Evolutionary conservation across 1,140 invertebrate species (phyloP), one percentile per base, ranked within the genome.

Genomic region (Diploscapter pachys): DNA sequence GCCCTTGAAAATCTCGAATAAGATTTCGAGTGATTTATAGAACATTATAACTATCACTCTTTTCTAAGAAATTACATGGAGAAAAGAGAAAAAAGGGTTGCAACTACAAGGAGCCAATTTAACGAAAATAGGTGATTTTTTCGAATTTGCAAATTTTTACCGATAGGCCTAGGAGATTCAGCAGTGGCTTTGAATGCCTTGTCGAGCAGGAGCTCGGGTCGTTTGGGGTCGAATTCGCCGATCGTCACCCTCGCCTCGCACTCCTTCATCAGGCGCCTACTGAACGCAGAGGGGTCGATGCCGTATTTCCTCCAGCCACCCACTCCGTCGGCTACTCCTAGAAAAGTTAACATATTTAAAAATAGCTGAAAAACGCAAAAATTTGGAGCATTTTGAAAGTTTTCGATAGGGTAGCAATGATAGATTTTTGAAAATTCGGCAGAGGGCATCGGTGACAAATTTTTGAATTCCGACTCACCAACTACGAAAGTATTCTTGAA

Each of bases 251-350:
- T 89, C 80, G 93, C 90, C 88, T 96, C 93, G 86, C 95, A 97
- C 53, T 93, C 93, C 83, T 90, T 90, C 95, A 98, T 97, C 74
- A 98, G 87, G 83, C 92, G 92, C 75, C 90, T 90, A 13, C 94
- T 95, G 88, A 98, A 98, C 84, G 93, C 91, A 54, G 95, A 95
- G 3, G 95, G 95, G 88, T 98, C 94, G 72, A 98, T 93, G n/a
- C 95, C 95, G 87, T 97, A 96, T 77, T 92, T 91, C 81, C 94
- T 89, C 95, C 95, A 98, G 66, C 95, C 95, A 72, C 95, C 95
- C 71, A 98, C 95, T 74, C 95, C 95, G 88, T 98, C 96, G 68
- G 96, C 96, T 78, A 98, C 94, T 83, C 95, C 94, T 96, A 81
- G 3, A 87, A 87, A 81, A 63, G 78, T 68, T 31, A 31, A 31